Percentiles rank a stretch among this genome's conserved stretches.
Conservation (phyloP, 2,113 vertebrate genomes). For the Melanerpes formicivorus region DNA sequence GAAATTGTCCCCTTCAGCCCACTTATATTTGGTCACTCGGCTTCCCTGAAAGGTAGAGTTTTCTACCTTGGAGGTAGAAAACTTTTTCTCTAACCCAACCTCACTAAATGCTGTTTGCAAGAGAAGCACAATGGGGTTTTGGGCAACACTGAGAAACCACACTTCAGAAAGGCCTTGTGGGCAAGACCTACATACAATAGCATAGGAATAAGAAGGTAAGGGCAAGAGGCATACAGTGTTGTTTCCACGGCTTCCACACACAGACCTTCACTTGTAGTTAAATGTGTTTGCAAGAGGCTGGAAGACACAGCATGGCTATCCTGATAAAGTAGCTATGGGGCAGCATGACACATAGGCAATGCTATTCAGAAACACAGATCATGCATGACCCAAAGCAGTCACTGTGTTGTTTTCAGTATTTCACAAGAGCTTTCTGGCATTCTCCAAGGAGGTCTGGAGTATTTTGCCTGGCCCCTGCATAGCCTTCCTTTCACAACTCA, state of each 20-base stretch:
- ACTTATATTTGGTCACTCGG: neutral
- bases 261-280: neutral
- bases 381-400: fast-evolving
- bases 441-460: neutral
- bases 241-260: neutral
- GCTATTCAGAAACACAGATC: fast-evolving
- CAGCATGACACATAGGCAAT: fast-evolving
- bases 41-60: neutral
- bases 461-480: neutral
- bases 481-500: neutral
- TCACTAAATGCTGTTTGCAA: neutral
- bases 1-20: neutral
- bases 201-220: neutral
- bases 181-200: neutral
- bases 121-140: neutral
- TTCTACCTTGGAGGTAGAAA: neutral
- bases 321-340: neutral
- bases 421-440: neutral
- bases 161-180: neutral
- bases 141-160: neutral
- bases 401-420: neutral
- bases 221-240: neutral
- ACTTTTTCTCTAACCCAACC: neutral
- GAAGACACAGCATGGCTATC: fast-evolving
- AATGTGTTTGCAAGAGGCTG: neutral